Conservation (phyloP, 2,888 invertebrate genomes). For the Cephus pygmeus region DNA sequence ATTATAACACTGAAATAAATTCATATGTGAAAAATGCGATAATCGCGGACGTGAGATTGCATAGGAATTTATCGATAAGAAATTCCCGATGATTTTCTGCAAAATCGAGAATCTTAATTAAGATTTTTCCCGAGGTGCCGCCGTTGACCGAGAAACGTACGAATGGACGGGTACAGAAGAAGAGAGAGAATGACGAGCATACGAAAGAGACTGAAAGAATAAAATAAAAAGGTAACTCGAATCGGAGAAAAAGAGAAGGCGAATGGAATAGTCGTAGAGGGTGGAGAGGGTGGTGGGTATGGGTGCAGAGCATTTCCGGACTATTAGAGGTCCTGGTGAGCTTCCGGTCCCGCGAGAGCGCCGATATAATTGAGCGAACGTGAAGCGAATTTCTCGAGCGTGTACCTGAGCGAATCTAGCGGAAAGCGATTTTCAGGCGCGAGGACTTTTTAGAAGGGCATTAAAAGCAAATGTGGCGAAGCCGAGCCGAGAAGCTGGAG, state of each 20-base stretch:
- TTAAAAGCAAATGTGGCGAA: conserved; percentile 40
- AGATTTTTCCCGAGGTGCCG: not conserved
- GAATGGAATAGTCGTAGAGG: not conserved
- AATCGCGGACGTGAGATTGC: conserved; percentile 6
- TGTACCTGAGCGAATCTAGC: conserved; percentile 5
- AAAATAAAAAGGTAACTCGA: not conserved
- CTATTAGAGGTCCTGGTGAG: conserved; percentile 9
- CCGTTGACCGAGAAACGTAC: not conserved
- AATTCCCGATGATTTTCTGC: not conserved
- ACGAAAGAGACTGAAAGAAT: not conserved
- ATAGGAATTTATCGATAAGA: not conserved
- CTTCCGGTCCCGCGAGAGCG: conserved; percentile 22
- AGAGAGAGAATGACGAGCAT: not conserved
- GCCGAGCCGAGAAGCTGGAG: not conserved
- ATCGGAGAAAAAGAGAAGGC: not conserved
- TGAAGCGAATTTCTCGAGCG: conserved; percentile 40
- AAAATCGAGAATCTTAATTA: conserved; percentile 6
- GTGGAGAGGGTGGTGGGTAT: conserved; percentile 1
- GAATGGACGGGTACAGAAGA: not conserved
- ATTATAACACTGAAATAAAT: not conserved
- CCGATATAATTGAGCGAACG: conserved; percentile 47
- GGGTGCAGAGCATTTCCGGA: conserved; percentile 24
- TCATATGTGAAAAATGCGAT: not conserved
- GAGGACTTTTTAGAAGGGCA: conserved; percentile 36
- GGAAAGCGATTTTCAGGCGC: conserved; percentile 35